Base-by-base conservation (phyloP, 2,797 vertebrate genomes). In the Anguilla marmorata region DNA sequence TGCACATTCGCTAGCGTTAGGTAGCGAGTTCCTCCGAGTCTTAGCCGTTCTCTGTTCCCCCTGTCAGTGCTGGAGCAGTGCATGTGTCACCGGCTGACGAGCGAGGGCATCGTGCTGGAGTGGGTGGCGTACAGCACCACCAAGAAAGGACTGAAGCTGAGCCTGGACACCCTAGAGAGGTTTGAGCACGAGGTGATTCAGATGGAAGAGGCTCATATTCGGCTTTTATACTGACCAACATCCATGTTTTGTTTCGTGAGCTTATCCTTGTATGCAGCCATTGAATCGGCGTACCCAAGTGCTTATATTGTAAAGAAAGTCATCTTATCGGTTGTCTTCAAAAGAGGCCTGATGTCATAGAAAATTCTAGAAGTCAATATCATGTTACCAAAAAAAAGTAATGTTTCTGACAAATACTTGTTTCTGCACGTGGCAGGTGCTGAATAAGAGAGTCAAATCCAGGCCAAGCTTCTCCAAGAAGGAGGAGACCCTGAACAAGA, bases 171-270 rank as follows among this genome's bases (percentile, higher is more conserved):
- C 76, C 94, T 99, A 87, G 94, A 94, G 3, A 93, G 95, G 58
- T 98, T 99, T 72, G 97, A 98, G 88, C 96, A 97, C 0, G 98
- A 99, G 95, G 98, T 99, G 91, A 91, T 91, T 14, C 19, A 5
- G 41, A 82, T 48, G 24, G 11, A 80, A 16, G 19, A 21, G 58
- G 58, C 33, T 9, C 14, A 12, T 9, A 37, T 56, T 52, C 0
- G 11, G 2, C 16, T 37, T 58, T 27, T 48, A 60, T 60, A 16
- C 8, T 1, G 30, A 41, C 8, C n/a, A 5, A 21, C 56, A 5
- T 3, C 21, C 5, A 14, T 37, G 84, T 33, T 85, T 63, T 33
- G 16, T 16, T 58, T 58, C 56, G 56, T 19, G 12, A 58, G 56
- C 14, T 16, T 0, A 58, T 58, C 56, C 56, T 16, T 16, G 56